These are phyloP conservation scores for Crotalus helleri DNA, from an alignment of 2,113 vertebrate species.

Conservation along the genomic window DNA sequence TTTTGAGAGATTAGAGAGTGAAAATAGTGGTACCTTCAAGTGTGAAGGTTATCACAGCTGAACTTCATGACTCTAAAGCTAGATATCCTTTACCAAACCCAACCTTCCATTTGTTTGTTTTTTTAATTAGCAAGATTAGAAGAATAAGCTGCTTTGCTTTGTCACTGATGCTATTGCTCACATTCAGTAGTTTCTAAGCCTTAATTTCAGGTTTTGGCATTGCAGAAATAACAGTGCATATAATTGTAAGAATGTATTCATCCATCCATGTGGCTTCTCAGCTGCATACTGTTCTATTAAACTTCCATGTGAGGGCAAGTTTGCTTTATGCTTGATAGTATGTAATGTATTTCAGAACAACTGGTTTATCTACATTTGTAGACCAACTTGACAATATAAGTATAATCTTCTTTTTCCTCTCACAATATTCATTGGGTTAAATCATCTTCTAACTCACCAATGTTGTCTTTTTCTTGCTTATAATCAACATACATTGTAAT, in stretches of 20 bases:
- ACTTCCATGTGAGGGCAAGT: constrained; percentile 28
- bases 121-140: not conserved
- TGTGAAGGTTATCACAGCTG: not conserved
- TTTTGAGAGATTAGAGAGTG: not conserved
- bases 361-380: constrained; percentile 44
- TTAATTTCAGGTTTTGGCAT: constrained; percentile 21
- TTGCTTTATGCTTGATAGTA: constrained; percentile 35
- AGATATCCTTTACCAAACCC: not conserved
- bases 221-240: constrained; percentile 11
- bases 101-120: not conserved
- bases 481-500: constrained; percentile 26
- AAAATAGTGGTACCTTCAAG: not conserved
- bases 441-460: constrained; percentile 24
- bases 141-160: not conserved
- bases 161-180: not conserved
- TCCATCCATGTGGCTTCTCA: constrained; percentile 35
- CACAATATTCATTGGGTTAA: constrained; percentile 29
- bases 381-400: not conserved
- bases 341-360: constrained; percentile 48
- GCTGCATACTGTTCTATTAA: not conserved
- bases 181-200: not conserved
- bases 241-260: constrained; percentile 14
- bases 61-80: not conserved
- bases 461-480: constrained; percentile 31
- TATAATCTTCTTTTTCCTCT: not conserved